Evolutionary conservation across 1,140 invertebrate species (phyloP), one percentile per base, ranked within the genome.

Genomic region (Aradophagus sp.): DNA sequence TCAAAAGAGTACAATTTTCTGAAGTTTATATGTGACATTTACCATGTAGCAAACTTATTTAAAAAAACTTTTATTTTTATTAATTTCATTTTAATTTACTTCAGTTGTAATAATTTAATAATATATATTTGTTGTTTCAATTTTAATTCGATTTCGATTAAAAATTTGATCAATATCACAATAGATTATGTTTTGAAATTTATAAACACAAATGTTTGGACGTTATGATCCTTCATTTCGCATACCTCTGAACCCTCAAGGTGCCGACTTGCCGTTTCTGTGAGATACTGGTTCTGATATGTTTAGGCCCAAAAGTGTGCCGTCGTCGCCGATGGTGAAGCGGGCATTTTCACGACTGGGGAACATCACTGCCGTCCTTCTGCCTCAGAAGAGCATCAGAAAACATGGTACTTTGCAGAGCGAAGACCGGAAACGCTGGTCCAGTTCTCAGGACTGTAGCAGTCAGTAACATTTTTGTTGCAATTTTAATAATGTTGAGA

Each of bases 311-410:
- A 97, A 97, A 88, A 96, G 94, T 80, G 94, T 96, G 20, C 94
- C 95, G 1, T 95, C 93, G 70, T 96, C 94, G 20, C 95, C 95
- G n/a, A 96, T 96, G 93, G 93, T 97, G 61, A 95, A 95, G 83
- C 88, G 95, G 19, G 95, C 95, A 1, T 96, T 97, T 80, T 95
- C 93, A 3, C 88, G 95, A 17, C 85, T 97, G 38, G 94, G 94
- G 8, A 95, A 92, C 4, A 91, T 97, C 52, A 96, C 95, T 5
- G 93, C 95, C 0, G 94, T 94, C 14, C 35, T 70, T 36, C 50
- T 70, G 36, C 96, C 94, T 93, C 94, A 95, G 2, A 87, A 93
- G 15, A 94, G 92, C 13, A 94, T 94, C 63, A 87, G 93, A 48
- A 92, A 91, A 61, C 91, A 93, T 88, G 91, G 6, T 88, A 93